These are phyloP conservation scores for Petrocephalus zakoni DNA, from an alignment of 2,113 vertebrate genomes.

Conservation along the genomic window DNA sequence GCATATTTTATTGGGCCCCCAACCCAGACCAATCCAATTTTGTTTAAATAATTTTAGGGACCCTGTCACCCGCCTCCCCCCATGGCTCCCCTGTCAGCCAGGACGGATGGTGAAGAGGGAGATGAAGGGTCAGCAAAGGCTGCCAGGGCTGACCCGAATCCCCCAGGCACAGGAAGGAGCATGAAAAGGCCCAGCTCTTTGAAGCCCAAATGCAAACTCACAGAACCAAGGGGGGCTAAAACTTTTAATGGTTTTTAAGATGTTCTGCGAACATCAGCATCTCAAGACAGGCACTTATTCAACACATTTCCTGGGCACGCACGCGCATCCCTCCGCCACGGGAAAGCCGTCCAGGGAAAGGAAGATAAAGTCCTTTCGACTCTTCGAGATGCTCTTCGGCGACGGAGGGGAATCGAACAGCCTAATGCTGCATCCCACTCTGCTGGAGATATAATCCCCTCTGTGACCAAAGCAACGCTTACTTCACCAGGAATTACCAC, in stretches of 20 bases:
- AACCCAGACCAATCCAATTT: too few species aligned
- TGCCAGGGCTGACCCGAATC: neutral
- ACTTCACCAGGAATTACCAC: neutral
- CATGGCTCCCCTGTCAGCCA: too few species aligned
- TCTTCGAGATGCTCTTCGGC: neutral
- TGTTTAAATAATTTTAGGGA: too few species aligned
- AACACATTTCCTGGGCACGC: neutral
- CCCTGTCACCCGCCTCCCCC: too few species aligned
- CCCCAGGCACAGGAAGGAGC: neutral
- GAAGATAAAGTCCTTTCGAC: neutral
- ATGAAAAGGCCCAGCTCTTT: neutral
- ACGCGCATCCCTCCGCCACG: neutral
- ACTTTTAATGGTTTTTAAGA: neutral
- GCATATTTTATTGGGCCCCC: too few species aligned
- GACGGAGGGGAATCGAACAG: neutral
- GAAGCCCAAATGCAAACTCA: neutral
- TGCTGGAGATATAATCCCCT: slow-evolving; percentile 6
- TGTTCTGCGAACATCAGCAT: neutral
- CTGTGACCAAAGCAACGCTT: neutral
- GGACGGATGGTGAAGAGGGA: neutral
- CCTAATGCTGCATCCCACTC: neutral
- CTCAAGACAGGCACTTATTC: too few species aligned
- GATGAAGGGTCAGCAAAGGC: neutral
- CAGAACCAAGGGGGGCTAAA: neutral
- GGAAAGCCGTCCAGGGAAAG: neutral